These are phyloP conservation scores for Pardosa pseudoannulata DNA, from an alignment of 2,888 invertebrate species.

Conservation along the genomic window DNA sequence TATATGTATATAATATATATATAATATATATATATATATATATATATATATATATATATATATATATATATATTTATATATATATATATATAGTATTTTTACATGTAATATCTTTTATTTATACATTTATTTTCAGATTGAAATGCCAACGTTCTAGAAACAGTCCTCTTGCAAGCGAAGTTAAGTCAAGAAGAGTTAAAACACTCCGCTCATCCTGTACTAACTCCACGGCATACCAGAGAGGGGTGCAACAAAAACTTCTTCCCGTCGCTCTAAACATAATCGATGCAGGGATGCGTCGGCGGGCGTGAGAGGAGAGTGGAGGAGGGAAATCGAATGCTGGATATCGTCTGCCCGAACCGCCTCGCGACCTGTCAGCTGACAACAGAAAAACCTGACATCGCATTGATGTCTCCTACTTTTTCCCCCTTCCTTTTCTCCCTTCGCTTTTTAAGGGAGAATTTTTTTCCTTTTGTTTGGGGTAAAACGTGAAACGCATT, in stretches of 20 bases:
- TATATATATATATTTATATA: no score
- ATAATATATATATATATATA: no score
- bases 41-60: no score
- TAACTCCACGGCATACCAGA: not conserved
- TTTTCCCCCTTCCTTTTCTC: not conserved
- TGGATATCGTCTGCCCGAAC: slow-evolving; percentile 3
- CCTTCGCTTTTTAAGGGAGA: not conserved
- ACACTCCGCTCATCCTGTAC: no score
- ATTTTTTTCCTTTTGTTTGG: not conserved
- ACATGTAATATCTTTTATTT: no score
- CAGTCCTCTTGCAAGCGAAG: no score
- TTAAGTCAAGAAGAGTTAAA: no score
- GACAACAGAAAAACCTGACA: slow-evolving; percentile 16
- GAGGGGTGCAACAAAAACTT: not conserved
- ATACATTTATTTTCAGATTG: no score
- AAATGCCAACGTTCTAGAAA: no score
- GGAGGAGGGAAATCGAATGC: not conserved
- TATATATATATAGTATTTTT: no score
- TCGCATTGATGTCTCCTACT: not conserved
- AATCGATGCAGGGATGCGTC: not conserved
- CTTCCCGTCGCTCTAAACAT: not conserved
- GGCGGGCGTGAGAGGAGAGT: not conserved
- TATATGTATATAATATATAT: no score
- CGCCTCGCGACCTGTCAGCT: slow-evolving; percentile 9
- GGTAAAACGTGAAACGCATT: not conserved